These are phyloP conservation scores for Cephalopterus ornatus DNA, from an alignment of 2,113 vertebrate species.

Conservation along the genomic window DNA sequence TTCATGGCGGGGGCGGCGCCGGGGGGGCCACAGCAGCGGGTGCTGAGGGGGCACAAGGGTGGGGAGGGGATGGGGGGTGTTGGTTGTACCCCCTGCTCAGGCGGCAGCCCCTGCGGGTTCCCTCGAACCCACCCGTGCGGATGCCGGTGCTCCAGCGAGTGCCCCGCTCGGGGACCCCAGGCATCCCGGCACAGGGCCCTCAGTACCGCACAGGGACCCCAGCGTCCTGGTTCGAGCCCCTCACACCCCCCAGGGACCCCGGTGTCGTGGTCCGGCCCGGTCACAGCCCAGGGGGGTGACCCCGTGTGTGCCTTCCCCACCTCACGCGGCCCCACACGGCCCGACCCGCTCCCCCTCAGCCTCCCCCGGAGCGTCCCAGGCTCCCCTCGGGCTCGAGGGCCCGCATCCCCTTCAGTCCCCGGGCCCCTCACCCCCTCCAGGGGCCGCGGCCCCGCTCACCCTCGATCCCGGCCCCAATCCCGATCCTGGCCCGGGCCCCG, in stretches of 20 bases:
- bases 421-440: accelerated
- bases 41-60: neutral
- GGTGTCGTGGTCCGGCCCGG: too few relatives aligned
- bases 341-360: neutral
- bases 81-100: neutral
- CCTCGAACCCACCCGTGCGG: neutral
- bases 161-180: neutral
- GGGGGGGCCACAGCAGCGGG: neutral
- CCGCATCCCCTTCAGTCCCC: neutral
- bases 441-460: neutral
- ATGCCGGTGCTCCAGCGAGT: too few relatives aligned
- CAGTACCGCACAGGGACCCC: neutral
- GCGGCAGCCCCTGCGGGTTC: neutral
- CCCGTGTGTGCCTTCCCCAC: too few relatives aligned
- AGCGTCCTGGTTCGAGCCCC: too few relatives aligned
- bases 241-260: neutral
- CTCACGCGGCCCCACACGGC: neutral
- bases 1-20: conserved; percentile 76
- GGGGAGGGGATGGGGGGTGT: neutral
- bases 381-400: too few relatives aligned
- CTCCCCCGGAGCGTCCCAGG: too few relatives aligned
- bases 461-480: neutral
- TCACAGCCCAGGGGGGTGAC: neutral
- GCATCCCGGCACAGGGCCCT: accelerated
- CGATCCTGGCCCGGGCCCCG: neutral